These are phyloP conservation scores for Porites australiensis DNA, from an alignment of 64 coral and sea anemone genomes.

Conservation along the genomic window DNA sequence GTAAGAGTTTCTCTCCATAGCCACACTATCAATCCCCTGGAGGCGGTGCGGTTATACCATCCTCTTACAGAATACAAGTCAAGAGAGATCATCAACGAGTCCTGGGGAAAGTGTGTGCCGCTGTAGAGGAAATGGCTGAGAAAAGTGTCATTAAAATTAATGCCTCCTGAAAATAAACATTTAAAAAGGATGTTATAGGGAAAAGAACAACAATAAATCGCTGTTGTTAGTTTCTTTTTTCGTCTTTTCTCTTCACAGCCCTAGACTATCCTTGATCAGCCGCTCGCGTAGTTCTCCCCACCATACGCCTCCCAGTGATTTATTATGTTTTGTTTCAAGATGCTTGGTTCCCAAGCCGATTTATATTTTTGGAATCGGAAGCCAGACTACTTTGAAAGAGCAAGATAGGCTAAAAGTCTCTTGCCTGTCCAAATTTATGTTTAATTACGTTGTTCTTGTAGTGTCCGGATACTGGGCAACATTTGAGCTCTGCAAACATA, in stretches of 20 bases:
- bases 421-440: neutral
- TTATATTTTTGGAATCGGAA: too few relatives aligned
- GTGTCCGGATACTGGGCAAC: neutral
- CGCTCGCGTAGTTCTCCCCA: neutral
- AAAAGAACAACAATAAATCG: constrained; percentile 13
- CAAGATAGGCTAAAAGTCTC: neutral
- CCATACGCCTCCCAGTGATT: neutral
- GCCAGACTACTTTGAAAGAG: neutral
- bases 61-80: neutral
- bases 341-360: too few relatives aligned
- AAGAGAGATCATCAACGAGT: neutral
- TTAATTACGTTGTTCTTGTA: constrained; percentile 13
- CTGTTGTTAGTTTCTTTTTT: neutral
- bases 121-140: neutral
- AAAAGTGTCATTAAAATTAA: constrained; percentile 1
- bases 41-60: constrained; percentile 42
- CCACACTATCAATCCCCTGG: neutral
- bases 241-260: constrained; percentile 10
- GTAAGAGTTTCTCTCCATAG: constrained; percentile 24
- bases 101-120: neutral
- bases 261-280: constrained; percentile 11
- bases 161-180: too few relatives aligned
- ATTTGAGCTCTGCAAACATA: constrained; percentile 16
- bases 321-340: neutral
- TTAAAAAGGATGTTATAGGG: neutral